Conservation (phyloP, 2,888 invertebrate species). For the Margaritifera margaritifera region DNA sequence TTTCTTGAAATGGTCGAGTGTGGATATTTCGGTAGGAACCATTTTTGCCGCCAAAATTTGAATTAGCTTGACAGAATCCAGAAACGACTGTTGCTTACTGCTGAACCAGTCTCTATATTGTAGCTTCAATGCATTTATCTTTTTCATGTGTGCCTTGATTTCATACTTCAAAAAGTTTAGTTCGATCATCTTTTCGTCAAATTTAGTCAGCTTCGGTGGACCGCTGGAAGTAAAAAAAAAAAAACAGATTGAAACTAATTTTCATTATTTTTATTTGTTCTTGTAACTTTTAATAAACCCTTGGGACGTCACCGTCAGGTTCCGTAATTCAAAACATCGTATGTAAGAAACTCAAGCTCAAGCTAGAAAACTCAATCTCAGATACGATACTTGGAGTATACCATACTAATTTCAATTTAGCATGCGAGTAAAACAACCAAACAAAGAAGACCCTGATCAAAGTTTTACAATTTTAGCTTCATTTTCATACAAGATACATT, state of each 20-base stretch:
- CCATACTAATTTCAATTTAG: no score
- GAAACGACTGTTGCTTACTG: constrained; percentile 53
- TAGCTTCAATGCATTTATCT: constrained; percentile 55
- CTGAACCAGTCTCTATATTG: constrained; percentile 68
- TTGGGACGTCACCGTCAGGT: no score
- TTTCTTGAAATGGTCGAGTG: constrained; percentile 46
- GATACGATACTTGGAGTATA: no score
- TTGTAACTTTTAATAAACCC: background rate
- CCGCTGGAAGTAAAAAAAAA: constrained; percentile 78
- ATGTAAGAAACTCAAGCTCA: no score
- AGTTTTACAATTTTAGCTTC: no score
- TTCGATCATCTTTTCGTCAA: constrained; percentile 60
- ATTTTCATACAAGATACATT: no score
- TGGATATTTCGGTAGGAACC: constrained; percentile 44
- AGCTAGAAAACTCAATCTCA: no score
- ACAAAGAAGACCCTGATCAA: no score
- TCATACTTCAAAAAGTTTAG: constrained; percentile 60
- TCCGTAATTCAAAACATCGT: no score
- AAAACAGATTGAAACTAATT: background rate
- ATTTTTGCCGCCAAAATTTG: constrained; percentile 46
- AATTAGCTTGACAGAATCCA: constrained; percentile 58
- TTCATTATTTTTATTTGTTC: background rate
- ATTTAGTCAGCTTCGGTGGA: constrained; percentile 81
- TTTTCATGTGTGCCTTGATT: constrained; percentile 49
- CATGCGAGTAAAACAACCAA: no score